Conservation (phyloP, 2,888 invertebrate genomes). For the Xiphydria camelus region DNA sequence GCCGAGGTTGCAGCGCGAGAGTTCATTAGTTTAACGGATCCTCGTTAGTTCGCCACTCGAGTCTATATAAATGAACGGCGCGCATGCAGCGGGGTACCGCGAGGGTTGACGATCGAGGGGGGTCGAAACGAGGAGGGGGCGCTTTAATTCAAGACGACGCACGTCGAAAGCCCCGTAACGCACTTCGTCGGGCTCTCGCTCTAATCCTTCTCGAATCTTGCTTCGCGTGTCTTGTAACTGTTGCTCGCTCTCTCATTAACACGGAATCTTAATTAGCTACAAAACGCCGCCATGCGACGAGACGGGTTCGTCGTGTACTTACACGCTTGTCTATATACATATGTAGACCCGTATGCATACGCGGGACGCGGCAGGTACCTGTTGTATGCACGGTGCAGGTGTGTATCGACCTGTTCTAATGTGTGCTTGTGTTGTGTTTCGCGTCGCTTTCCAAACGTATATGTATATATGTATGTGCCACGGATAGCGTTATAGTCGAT, state of each 20-base stretch:
- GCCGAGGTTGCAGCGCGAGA: conserved; percentile 6
- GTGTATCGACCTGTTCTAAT: too few relatives aligned
- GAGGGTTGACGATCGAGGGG: not conserved
- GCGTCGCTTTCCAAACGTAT: too few relatives aligned
- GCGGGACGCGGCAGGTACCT: too few relatives aligned
- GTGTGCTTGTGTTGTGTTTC: too few relatives aligned
- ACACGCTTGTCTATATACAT: too few relatives aligned
- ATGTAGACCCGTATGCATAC: too few relatives aligned
- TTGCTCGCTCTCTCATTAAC: conserved; percentile 31
- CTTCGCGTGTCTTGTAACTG: conserved; percentile 1
- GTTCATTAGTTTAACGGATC: conserved; percentile 30
- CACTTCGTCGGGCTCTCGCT: not conserved
- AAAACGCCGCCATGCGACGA: conserved; percentile 23
- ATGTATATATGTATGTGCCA: too few relatives aligned
- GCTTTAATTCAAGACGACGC: not conserved
- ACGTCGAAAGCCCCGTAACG: not conserved
- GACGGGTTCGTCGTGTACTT: too few relatives aligned
- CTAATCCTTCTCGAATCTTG: not conserved
- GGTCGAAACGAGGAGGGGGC: not conserved
- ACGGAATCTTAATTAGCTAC: conserved; percentile 41
- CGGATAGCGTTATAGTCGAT: too few relatives aligned
- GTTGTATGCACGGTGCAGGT: too few relatives aligned
- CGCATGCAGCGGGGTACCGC: not conserved
- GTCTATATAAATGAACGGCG: not conserved
- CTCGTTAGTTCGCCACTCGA: conserved; percentile 17